These are phyloP conservation scores for Brenthis ino DNA, from an alignment of 2,888 invertebrate genomes.

Conservation along the genomic window DNA sequence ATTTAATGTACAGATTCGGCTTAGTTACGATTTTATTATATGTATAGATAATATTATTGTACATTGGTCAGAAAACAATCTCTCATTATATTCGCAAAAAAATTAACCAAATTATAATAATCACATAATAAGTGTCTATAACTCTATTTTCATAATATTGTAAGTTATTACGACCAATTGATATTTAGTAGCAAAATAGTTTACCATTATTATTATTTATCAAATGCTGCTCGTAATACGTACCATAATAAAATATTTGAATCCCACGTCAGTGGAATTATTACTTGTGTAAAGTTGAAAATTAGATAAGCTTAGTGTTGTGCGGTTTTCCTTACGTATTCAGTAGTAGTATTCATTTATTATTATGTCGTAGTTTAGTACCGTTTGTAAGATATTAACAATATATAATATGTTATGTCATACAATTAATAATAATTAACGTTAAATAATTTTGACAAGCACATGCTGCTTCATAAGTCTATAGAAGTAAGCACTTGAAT, in stretches of 20 bases:
- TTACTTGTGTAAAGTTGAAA: conserved; percentile 7
- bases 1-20: too few species aligned
- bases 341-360: background rate
- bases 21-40: too few species aligned
- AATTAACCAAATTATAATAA: too few species aligned
- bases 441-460: conserved; percentile 13
- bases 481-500: conserved; percentile 24
- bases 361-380: conserved; percentile 3
- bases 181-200: too few species aligned
- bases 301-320: conserved; percentile 12
- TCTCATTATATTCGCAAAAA: too few species aligned
- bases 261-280: conserved; percentile 6
- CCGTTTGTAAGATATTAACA: conserved; percentile 12
- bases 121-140: too few species aligned
- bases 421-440: background rate
- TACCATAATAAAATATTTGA: background rate
- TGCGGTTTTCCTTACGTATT: conserved; percentile 32
- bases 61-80: too few species aligned
- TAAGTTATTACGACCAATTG: too few species aligned
- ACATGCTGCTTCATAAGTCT: conserved; percentile 15
- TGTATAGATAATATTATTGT: too few species aligned
- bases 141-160: too few species aligned
- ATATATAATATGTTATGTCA: conserved; percentile 3
- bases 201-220: too few species aligned
- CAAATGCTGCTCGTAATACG: background rate